Base-by-base conservation (phyloP, 2,888 invertebrate genomes). In the Phortica magna region DNA sequence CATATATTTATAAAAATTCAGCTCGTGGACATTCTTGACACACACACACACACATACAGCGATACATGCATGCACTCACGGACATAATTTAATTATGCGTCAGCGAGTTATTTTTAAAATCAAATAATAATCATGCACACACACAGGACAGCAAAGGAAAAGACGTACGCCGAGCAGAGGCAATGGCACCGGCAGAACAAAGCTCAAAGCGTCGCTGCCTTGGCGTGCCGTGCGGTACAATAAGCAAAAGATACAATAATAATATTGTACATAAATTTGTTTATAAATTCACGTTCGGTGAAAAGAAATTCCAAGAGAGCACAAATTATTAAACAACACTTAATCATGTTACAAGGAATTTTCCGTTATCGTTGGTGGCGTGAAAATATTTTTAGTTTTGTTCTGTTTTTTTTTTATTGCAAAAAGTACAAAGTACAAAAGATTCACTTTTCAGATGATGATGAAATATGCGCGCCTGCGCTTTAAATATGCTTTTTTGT, bases 21-120 rank as follows among this genome's bases (percentile, higher is more conserved):
- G 59, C 17, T 19, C 10, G 59, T 61, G 22, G 59, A 61, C 19
- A 61, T 61, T 61, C 10, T 10, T 61, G 19, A 7, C 22, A 7
- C 17, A 61, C 22, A 61, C 22, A 31, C 3, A 3, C 31, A 31
- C 31, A 31, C 31, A 31, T 4, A 31, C 31, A 31, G 31, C 2
- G 31, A 55, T 2, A 53, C 53, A 5, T n/a, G 53, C 53, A 53
- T n/a, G n/a, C 53, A 59, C 53, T 19, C 88, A 83, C 87, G 79
- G 82, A 80, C 89, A 86, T 88, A 88, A 86, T 86, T 86, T 88
- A 84, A 88, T 87, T 86, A 86, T 86, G 88, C 85, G 85, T 86
- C 85, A 86, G 88, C 88, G 64, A 72, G 88, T 83, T 88, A 86
- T 86, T 86, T 88, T 79, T 87, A 88, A 87, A 83, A 80, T 86